Percentiles rank a stretch among this genome's conserved stretches.
These are phyloP conservation scores for Channa striata DNA, from an alignment of 2,797 vertebrate species.

Conservation along the genomic window DNA sequence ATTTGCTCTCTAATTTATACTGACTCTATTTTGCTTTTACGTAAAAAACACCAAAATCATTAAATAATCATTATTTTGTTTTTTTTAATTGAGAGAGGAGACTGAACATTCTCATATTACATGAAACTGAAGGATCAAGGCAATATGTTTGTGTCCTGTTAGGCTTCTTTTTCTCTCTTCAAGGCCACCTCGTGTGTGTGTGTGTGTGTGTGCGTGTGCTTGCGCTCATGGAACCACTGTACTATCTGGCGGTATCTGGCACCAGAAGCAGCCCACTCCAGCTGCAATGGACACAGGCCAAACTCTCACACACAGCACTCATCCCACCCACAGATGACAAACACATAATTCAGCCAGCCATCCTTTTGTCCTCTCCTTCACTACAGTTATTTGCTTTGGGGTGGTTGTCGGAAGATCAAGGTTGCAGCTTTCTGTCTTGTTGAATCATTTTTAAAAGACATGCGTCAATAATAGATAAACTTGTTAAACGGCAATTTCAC, in stretches of 20 bases:
- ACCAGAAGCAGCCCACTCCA: slow-evolving; percentile 74
- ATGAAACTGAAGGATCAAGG: background rate
- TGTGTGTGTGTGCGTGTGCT: slow-evolving; percentile 19
- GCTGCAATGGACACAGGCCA: slow-evolving; percentile 80
- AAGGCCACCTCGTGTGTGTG: slow-evolving; percentile 40
- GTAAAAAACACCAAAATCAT: background rate
- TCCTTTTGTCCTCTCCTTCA: background rate
- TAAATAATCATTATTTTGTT: too few relatives aligned
- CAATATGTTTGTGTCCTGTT: slow-evolving; percentile 19
- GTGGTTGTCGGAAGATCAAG: background rate
- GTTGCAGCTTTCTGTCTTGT: background rate
- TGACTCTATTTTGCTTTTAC: background rate
- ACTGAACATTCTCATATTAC: background rate
- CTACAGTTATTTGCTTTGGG: background rate
- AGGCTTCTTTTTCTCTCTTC: slow-evolving; percentile 7
- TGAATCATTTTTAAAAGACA: background rate
- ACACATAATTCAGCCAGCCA: slow-evolving; percentile 29
- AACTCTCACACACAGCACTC: slow-evolving; percentile 3
- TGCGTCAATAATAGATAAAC: background rate
- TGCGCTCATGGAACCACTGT: slow-evolving; percentile 49
- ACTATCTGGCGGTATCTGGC: slow-evolving; percentile 79
- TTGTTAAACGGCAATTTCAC: too few relatives aligned
- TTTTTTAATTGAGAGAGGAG: background rate
- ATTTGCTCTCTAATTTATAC: too few relatives aligned
- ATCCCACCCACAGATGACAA: slow-evolving; percentile 37